phyloP scores from a whole-genome alignment of 2,113 vertebrate genomes.

The Glaucomys volans region DNA sequence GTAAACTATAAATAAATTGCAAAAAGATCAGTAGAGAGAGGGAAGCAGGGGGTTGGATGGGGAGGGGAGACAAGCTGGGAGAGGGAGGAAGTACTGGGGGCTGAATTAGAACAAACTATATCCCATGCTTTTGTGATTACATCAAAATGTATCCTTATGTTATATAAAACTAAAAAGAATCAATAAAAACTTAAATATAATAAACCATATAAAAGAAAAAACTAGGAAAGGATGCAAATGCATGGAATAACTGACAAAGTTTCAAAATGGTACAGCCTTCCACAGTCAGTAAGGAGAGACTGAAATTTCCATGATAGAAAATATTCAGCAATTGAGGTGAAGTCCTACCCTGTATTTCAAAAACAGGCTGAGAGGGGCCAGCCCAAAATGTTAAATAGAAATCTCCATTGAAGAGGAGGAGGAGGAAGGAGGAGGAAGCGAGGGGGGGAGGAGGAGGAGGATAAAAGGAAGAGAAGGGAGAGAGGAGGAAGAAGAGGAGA shows the following conservation, averaged over 20 bases:
- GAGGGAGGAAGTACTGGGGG: too few relatives aligned
- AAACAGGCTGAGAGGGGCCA: not conserved
- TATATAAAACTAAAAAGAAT: too few relatives aligned
- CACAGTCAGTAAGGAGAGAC: not conserved
- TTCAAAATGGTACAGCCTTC: not conserved
- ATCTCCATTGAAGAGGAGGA: not conserved
- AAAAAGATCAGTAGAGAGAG: too few relatives aligned
- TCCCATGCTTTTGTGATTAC: too few relatives aligned
- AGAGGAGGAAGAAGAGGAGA: not conserved
- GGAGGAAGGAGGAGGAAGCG: not conserved
- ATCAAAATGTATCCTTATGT: too few relatives aligned
- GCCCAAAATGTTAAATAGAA: not conserved
- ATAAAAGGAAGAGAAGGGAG: not conserved
- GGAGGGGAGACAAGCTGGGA: too few relatives aligned
- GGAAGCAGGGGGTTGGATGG: too few relatives aligned
- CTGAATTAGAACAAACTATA: too few relatives aligned
- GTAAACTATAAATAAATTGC: too few relatives aligned
- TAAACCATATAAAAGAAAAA: too few relatives aligned
- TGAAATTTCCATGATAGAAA: not conserved
- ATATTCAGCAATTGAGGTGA: not conserved
- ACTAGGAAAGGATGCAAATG: not conserved
- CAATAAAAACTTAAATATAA: too few relatives aligned
- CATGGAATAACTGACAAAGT: not conserved
- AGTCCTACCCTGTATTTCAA: not conserved
- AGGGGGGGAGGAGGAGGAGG: not conserved